phyloP scores from a whole-genome alignment of 2,888 invertebrate species.

The Drosophila kanekoi region DNA sequence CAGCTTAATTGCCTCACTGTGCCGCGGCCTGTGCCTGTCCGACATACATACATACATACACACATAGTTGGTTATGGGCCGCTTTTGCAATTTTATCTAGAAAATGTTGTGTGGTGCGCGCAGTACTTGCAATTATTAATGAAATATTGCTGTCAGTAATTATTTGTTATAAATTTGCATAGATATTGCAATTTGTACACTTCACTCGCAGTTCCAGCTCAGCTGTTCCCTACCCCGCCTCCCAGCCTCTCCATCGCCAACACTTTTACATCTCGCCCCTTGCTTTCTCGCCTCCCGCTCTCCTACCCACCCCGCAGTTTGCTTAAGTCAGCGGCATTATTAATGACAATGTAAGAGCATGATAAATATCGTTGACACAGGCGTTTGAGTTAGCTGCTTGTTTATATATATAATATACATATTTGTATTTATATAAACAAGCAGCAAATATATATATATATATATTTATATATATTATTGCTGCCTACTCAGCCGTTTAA shows the following conservation, averaged over 20 bases:
- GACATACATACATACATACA: too few species aligned
- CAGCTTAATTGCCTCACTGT: constrained; percentile 82
- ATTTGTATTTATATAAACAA: constrained; percentile 9
- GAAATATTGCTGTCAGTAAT: constrained; percentile 83
- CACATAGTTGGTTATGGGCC: constrained; percentile 33
- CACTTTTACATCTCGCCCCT: background rate
- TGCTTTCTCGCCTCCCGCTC: background rate
- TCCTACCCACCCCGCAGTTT: background rate
- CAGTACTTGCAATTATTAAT: constrained; percentile 75
- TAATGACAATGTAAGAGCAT: constrained; percentile 77
- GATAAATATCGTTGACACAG: constrained; percentile 79
- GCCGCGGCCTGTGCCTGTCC: constrained; percentile 32
- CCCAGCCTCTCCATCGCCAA: background rate
- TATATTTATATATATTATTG: background rate
- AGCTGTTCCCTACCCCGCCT: constrained; percentile 1
- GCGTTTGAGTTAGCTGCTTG: constrained; percentile 46
- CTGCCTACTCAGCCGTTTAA: too few species aligned
- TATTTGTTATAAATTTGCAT: constrained; percentile 82
- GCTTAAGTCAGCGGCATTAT: constrained; percentile 65
- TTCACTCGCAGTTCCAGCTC: constrained; percentile 54
- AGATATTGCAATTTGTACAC: constrained; percentile 81
- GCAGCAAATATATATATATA: background rate
- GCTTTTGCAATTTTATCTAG: constrained; percentile 72
- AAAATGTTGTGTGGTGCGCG: constrained; percentile 57
- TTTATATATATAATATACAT: constrained; percentile 3